A percentile compares a stretch with the other conserved stretches of the same genome.
Conservation (phyloP, 2,797 vertebrate species). For the Xerus rutilus region DNA sequence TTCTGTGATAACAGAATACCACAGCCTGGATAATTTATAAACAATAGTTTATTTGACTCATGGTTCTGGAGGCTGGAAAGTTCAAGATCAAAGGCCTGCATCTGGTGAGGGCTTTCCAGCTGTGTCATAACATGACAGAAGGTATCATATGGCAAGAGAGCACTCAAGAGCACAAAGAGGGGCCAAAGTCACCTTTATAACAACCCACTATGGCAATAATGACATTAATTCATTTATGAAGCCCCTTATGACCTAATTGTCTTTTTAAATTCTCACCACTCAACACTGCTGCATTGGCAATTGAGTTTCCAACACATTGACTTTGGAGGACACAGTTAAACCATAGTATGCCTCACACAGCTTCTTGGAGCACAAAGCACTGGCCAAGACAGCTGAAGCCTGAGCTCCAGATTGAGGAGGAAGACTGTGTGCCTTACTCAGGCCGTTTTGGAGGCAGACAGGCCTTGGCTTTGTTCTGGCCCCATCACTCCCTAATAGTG, state of each 20-base stretch:
- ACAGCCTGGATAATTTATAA: not conserved
- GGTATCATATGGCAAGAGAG: not conserved
- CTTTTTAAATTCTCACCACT: not conserved
- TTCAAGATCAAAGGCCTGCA: not conserved
- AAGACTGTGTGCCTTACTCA: not conserved
- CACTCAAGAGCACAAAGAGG: not conserved
- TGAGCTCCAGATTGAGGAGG: not conserved
- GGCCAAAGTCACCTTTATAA: not conserved
- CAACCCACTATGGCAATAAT: not conserved
- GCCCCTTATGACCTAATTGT: not conserved
- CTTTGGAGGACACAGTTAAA: not conserved
- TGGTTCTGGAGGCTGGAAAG: not conserved
- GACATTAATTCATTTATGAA: not conserved
- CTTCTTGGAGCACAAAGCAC: not conserved
- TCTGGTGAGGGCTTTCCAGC: not conserved
- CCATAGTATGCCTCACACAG: not conserved
- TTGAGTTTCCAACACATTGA: not conserved
- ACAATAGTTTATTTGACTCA: slow-evolving; percentile 4
- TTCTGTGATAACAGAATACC: not conserved
- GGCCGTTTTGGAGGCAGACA: not conserved
- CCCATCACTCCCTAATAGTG: not conserved
- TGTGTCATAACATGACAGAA: not conserved
- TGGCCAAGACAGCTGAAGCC: not conserved
- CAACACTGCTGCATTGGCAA: not conserved
- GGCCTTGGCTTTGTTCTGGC: not conserved